A percentile compares a stretch with the other conserved stretches of the same genome.
These are phyloP conservation scores for Platalea minor DNA, from an alignment of 2,797 vertebrate species.

Conservation along the genomic window DNA sequence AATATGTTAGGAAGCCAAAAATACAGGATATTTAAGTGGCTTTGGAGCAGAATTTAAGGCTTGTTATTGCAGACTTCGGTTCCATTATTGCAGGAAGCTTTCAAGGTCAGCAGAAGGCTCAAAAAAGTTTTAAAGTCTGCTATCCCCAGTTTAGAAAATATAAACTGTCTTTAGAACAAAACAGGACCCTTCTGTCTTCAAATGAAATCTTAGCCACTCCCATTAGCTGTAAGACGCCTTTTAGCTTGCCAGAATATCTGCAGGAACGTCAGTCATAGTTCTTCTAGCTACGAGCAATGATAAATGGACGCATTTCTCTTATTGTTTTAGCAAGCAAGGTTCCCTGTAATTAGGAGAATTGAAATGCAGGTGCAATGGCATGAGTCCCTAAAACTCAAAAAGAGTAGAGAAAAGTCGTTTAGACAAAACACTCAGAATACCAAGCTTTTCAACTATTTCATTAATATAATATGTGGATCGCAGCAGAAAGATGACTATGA, in stretches of 20 bases:
- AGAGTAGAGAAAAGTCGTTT: not conserved
- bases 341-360: constrained; percentile 7
- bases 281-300: not conserved
- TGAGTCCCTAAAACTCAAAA: not conserved
- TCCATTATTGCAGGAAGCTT: not conserved
- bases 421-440: not conserved
- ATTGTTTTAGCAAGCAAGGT: constrained; percentile 7
- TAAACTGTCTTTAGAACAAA: not conserved
- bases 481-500: not conserved
- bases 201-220: not conserved
- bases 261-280: not conserved
- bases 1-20: not conserved
- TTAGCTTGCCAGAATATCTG: constrained; percentile 21
- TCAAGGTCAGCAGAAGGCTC: not conserved
- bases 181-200: not conserved
- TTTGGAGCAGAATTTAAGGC: not conserved
- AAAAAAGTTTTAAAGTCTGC: not conserved
- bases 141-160: not conserved
- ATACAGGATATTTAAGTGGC: not conserved
- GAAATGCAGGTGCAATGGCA: constrained; percentile 7
- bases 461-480: not conserved
- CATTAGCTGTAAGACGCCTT: not conserved
- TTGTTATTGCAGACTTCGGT: not conserved
- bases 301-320: not conserved
- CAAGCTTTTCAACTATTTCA: not conserved